phyloP scores from a whole-genome alignment of 2,113 vertebrate species.

The Columba janthina region DNA sequence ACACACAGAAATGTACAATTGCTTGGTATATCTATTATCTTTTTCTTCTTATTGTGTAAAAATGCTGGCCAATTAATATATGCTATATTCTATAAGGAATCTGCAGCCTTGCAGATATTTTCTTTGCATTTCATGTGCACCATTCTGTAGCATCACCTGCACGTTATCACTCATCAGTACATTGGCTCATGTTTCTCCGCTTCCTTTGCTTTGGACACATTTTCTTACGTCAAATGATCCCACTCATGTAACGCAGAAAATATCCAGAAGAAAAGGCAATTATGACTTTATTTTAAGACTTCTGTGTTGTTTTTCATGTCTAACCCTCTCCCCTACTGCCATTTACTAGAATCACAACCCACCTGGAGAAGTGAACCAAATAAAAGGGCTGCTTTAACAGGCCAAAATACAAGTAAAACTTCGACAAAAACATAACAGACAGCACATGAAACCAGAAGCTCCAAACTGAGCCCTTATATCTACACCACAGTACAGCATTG shows the following conservation, averaged over 20 bases:
- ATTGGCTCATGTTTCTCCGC: background rate
- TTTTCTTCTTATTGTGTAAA: background rate
- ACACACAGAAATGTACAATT: background rate
- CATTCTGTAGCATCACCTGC: background rate
- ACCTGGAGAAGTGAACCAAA: background rate
- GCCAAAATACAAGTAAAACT: conserved; percentile 14
- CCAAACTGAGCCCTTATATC: background rate
- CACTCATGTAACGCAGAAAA: background rate
- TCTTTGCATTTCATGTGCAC: background rate
- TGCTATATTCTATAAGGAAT: background rate
- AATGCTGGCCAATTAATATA: background rate
- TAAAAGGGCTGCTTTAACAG: background rate
- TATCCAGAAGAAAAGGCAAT: background rate
- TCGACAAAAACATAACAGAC: background rate
- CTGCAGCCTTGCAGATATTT: background rate
- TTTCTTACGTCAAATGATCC: background rate
- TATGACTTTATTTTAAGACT: background rate
- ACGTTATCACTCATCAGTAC: background rate
- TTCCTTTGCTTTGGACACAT: background rate
- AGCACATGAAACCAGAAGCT: background rate
- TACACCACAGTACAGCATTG: background rate
- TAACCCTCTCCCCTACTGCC: background rate
- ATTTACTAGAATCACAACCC: background rate
- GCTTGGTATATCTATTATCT: background rate
- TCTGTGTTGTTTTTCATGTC: background rate